Evolutionary conservation across 1,140 invertebrate species (phyloP).

Genomic region (Eriocheir sinensis): DNA sequence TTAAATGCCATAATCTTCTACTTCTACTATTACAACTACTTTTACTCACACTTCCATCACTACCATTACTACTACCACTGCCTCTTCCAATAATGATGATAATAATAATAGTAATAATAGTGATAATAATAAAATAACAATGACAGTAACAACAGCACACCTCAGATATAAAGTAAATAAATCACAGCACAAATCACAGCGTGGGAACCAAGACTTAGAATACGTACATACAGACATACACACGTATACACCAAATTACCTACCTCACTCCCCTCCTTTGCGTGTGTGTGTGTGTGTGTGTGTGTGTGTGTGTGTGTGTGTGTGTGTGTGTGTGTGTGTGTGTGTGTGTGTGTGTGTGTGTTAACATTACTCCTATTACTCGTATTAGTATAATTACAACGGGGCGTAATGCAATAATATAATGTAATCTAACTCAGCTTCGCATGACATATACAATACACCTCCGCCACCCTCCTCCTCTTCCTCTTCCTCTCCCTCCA

Average conservation of each 20-base stretch:
- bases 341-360: slow-evolving; percentile 26
- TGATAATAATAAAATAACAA: neutral
- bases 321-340: no score
- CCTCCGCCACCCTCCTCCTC: neutral
- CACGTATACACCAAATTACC: neutral
- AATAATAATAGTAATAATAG: neutral
- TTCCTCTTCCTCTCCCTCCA: neutral
- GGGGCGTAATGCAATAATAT: neutral
- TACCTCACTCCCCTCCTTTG: neutral
- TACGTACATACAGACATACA: no score
- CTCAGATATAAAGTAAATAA: neutral
- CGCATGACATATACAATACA: neutral
- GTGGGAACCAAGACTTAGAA: neutral
- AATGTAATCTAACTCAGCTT: neutral
- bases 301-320: slow-evolving; percentile 32
- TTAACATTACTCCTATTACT: neutral
- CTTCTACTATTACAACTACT: no score
- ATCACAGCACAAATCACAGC: neutral
- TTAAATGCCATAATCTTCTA: no score
- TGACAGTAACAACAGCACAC: no score
- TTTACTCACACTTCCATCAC: no score
- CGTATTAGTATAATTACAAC: neutral
- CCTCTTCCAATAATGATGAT: no score
- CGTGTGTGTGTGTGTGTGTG: neutral
- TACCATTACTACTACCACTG: no score